Percentiles rank a stretch among this genome's conserved stretches.
Conservation (phyloP, 2,113 vertebrate species). For the Apus apus region DNA sequence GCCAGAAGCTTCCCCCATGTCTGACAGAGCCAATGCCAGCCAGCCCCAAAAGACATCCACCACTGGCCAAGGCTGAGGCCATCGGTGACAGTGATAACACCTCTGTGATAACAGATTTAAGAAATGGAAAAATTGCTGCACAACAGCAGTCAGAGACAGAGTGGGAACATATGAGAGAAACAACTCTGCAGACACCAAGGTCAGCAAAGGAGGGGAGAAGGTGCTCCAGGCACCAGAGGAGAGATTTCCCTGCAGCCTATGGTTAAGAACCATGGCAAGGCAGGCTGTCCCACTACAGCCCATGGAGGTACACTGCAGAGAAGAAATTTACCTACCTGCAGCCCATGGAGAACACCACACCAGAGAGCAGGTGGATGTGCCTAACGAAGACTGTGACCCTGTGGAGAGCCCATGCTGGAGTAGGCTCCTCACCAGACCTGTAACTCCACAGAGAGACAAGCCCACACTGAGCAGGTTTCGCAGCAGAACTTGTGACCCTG, state of each 20-base stretch:
- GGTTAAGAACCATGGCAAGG: neutral
- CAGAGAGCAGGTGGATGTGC: too few relatives aligned
- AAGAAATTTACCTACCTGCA: neutral
- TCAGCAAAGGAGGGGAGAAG: neutral
- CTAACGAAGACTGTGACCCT: too few relatives aligned
- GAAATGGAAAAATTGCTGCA: neutral
- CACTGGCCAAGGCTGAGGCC: neutral
- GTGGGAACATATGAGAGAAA: neutral
- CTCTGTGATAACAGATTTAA: neutral
- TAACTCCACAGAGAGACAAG: too few relatives aligned
- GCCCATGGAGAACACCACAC: neutral
- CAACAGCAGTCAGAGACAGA: neutral
- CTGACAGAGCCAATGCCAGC: neutral
- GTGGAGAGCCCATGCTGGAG: too few relatives aligned
- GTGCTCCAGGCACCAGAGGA: too few relatives aligned
- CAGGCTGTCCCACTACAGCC: neutral
- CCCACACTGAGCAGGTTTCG: neutral
- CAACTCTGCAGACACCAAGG: neutral
- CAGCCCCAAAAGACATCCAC: accelerated
- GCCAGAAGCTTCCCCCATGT: neutral
- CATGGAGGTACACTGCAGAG: neutral
- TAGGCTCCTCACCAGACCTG: too few relatives aligned
- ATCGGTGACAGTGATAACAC: accelerated
- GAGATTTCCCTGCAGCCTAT: neutral
- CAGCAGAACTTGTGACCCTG: neutral